Conservation (phyloP, 1,140 invertebrate genomes). For the Drosophila arawakana region DNA sequence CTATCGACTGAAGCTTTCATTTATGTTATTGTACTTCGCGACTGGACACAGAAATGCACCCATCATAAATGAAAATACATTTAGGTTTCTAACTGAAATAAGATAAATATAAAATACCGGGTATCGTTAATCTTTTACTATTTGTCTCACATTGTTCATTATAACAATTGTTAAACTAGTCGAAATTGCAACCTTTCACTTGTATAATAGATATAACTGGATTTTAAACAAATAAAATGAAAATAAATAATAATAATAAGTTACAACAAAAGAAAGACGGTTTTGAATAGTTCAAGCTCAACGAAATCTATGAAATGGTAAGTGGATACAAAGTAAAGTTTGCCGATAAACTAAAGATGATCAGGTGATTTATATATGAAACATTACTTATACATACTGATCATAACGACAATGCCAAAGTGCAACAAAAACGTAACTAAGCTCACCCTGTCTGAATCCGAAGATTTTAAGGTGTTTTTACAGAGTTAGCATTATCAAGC, state of each 20-base stretch:
- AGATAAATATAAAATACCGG: neutral
- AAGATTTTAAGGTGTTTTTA: too few species aligned
- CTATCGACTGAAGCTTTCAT: too few species aligned
- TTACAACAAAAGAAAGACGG: slow-evolving; percentile 33
- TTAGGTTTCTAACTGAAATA: neutral
- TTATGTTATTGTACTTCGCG: too few species aligned
- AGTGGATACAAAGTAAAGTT: neutral
- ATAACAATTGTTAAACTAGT: neutral
- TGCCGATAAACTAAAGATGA: too few species aligned
- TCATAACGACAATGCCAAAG: too few species aligned
- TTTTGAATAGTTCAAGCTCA: slow-evolving; percentile 4
- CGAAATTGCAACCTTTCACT: slow-evolving; percentile 28
- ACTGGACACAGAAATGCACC: neutral
- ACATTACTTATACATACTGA: too few species aligned
- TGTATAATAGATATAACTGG: slow-evolving; percentile 9
- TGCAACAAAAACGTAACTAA: too few species aligned
- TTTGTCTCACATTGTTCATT: neutral
- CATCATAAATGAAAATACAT: neutral
- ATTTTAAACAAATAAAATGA: slow-evolving; percentile 15
- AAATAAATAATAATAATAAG: slow-evolving; percentile 9
- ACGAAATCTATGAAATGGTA: slow-evolving; percentile 7
- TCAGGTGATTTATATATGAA: too few species aligned
- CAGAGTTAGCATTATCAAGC: too few species aligned
- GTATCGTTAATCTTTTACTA: slow-evolving; percentile 17
- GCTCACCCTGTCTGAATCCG: too few species aligned